Conservation (phyloP, 2,797 vertebrate genomes). For the Chiroxiphia lanceolata region DNA sequence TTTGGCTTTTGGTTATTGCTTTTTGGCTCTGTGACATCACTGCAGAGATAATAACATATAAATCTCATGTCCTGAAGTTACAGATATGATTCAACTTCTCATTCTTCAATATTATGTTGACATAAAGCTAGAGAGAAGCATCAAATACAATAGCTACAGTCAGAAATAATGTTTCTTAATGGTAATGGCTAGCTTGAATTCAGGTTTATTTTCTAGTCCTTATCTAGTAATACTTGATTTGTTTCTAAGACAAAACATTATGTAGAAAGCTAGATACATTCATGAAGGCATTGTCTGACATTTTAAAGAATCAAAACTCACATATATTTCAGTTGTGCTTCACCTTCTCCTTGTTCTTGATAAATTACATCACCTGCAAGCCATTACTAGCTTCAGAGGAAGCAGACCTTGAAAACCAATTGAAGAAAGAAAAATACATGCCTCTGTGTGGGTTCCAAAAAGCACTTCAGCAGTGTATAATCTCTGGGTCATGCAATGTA, state of each 20-base stretch:
- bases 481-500: background rate
- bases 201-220: background rate
- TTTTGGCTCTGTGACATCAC: background rate
- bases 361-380: background rate
- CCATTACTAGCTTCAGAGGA: conserved; percentile 1
- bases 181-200: background rate
- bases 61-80: background rate
- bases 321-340: background rate
- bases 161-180: conserved; percentile 22
- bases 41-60: background rate
- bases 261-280: conserved; percentile 10
- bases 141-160: background rate
- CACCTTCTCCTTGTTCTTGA: conserved; percentile 15
- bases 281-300: conserved; percentile 27
- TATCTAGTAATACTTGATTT: background rate
- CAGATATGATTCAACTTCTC: background rate
- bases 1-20: background rate
- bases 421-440: background rate
- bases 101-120: conserved; percentile 13
- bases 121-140: background rate
- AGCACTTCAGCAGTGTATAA: background rate
- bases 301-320: conserved; percentile 28
- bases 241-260: background rate
- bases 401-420: conserved; percentile 27
- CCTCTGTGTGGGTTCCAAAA: background rate